Evolutionary conservation across 2,797 vertebrate species (phyloP).

Genomic region (Acanthornis magna): DNA sequence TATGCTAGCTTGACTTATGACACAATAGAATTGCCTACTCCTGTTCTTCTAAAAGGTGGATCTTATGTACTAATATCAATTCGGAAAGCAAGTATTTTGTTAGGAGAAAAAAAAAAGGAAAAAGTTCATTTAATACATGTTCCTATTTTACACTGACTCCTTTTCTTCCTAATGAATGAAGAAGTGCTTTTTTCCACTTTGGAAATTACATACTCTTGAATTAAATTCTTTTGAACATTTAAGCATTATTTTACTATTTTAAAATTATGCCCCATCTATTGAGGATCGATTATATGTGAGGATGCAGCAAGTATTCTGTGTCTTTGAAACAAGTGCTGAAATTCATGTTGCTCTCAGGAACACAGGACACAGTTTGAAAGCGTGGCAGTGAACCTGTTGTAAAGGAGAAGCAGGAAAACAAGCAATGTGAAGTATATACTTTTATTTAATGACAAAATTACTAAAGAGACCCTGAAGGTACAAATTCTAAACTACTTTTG

Average conservation of each 20-base stretch:
- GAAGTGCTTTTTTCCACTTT: neutral
- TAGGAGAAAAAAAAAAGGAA: no score
- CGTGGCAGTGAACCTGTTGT: neutral
- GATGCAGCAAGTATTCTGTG: neutral
- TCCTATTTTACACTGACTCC: neutral
- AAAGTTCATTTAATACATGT: rapidly evolving
- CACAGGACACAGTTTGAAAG: neutral
- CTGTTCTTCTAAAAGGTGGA: neutral
- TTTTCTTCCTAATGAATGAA: neutral
- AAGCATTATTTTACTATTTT: neutral
- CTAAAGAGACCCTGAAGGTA: neutral
- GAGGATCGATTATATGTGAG: neutral
- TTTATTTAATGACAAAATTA: neutral
- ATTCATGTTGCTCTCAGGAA: neutral
- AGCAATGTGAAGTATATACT: neutral
- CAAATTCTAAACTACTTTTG: neutral
- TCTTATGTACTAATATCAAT: neutral
- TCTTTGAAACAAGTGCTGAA: neutral
- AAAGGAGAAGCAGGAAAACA: neutral
- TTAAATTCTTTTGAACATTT: neutral
- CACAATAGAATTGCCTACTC: neutral
- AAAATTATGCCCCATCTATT: neutral
- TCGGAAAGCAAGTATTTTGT: neutral
- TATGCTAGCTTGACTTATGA: neutral
- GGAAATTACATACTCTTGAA: no score